phyloP scores from a whole-genome alignment of 1,140 invertebrate species.

The Tribolium castaneum region DNA sequence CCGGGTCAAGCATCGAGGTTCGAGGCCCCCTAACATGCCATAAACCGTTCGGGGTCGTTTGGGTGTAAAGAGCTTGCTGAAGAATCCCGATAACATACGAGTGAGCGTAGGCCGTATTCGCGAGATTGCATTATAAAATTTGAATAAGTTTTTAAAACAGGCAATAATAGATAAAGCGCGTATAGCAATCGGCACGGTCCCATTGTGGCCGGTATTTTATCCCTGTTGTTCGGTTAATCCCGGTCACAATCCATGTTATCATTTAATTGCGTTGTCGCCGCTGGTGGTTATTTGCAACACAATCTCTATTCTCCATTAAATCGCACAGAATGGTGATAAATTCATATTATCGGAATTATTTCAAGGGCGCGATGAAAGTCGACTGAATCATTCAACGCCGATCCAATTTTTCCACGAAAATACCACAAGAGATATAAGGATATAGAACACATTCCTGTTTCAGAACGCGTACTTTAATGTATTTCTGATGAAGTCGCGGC shows the following conservation, averaged over 20 bases:
- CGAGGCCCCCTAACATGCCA: not conserved
- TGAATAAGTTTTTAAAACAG: slow-evolving; percentile 29
- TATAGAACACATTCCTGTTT: slow-evolving; percentile 33
- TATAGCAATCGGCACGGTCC: slow-evolving; percentile 18
- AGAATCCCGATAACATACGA: slow-evolving; percentile 6
- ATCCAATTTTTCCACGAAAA: slow-evolving; percentile 24
- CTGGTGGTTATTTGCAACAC: slow-evolving; percentile 29
- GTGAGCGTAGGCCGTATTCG: not conserved
- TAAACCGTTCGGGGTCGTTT: not conserved
- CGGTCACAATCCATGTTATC: slow-evolving; percentile 39
- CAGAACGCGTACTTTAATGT: slow-evolving; percentile 44
- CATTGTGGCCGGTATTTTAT: slow-evolving; percentile 17
- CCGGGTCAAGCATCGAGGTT: not conserved
- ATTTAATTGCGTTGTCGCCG: slow-evolving; percentile 40
- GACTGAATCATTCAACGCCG: not conserved
- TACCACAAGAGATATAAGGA: not conserved
- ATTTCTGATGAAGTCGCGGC: slow-evolving; percentile 44
- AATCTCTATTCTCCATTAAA: slow-evolving; percentile 17
- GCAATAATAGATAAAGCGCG: slow-evolving; percentile 10
- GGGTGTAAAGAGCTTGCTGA: slow-evolving; percentile 19
- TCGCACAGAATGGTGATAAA: slow-evolving; percentile 16
- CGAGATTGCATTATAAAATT: slow-evolving; percentile 17
- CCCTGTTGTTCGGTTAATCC: slow-evolving; percentile 37
- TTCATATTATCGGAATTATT: slow-evolving; percentile 36
- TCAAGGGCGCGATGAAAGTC: not conserved